Conservation (phyloP, 2,797 vertebrate species). For the Synaphobranchus kaupii region DNA sequence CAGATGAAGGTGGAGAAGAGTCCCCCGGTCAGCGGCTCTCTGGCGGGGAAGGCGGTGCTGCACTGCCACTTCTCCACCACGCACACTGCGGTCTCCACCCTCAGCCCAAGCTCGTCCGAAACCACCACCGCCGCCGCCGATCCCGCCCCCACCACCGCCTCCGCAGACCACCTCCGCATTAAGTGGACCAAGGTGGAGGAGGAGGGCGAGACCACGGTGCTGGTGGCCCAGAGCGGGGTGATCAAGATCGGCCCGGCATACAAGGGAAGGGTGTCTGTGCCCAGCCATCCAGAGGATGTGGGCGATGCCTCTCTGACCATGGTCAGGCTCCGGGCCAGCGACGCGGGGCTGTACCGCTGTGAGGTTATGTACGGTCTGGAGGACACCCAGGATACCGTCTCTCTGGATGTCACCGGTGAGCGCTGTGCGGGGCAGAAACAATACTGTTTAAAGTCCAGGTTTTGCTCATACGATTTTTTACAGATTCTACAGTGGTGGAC, state of each 20-base stretch:
- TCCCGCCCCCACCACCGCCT: slow-evolving; percentile 48
- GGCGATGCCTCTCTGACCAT: slow-evolving; percentile 81
- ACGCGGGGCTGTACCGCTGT: slow-evolving; percentile 86
- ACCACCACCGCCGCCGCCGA: not conserved
- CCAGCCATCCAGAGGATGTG: slow-evolving; percentile 58
- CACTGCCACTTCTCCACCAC: slow-evolving; percentile 82
- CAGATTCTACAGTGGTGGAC: no score
- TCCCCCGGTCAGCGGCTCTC: slow-evolving; percentile 63
- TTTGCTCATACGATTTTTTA: not conserved
- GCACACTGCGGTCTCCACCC: slow-evolving; percentile 34
- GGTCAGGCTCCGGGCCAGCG: slow-evolving; percentile 78
- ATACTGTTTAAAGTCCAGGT: not conserved
- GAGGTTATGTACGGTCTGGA: slow-evolving; percentile 90
- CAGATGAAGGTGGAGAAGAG: slow-evolving; percentile 40
- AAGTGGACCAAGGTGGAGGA: slow-evolving; percentile 89
- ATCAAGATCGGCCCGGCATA: slow-evolving; percentile 81
- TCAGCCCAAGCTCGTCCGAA: not conserved
- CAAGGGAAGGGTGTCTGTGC: slow-evolving; percentile 77
- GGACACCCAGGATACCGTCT: slow-evolving; percentile 75
- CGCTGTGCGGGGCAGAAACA: not conserved
- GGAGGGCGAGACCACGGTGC: slow-evolving; percentile 78
- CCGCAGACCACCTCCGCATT: slow-evolving; percentile 80
- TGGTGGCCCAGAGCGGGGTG: slow-evolving; percentile 81
- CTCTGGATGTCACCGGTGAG: slow-evolving; percentile 83
- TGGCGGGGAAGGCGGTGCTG: slow-evolving; percentile 77